Base-by-base conservation (phyloP, 2,797 vertebrate genomes). In the Argyrosomus regius region DNA sequence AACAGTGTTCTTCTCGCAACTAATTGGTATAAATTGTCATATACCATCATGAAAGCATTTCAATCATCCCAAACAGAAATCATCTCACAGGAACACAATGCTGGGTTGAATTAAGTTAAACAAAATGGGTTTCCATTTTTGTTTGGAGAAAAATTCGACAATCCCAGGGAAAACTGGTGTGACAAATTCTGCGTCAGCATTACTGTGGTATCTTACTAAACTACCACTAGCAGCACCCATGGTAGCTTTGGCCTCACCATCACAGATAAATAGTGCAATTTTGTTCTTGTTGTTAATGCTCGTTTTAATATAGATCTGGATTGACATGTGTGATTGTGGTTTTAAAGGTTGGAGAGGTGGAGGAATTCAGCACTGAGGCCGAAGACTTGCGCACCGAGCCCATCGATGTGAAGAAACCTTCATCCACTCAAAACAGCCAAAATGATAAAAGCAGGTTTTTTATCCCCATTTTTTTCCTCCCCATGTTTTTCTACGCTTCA, bases 341-440 rank as follows among this genome's bases (percentile, higher is more conserved):
- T 78, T 54, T 70, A 17, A 83, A 99, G 98, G 94, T 96, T 48
- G 93, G 91, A 76, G 63, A 84, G 59, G 20, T 95, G 75, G 96
- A 97, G 45, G 97, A 96, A 82, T 93, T 94, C 85, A 87, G 80
- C 50, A 84, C 22, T 0, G 65, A 85, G 18, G 86, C 85, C 2
- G 75, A 78, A 31, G 31, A 45, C 0, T 59, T 95, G 17, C 22
- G 69, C 9, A n/a, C 72, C 0, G 87, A 94, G 35, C 0, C 63
- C 8, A 10, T 95, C 17, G 1, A 17, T 2, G 0, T 88, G 6
- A 58, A 77, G 8, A 56, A 17, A 0, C 3, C 68, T 0, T 78
- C 73, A 0, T 10, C 18, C 12, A 45, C 3, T 1, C 5, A 0
- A 0, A 0, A 0, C 1, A 1, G 0, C 0, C 0, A 0, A 0